Evolutionary conservation across 1,140 invertebrate species (phyloP), one percentile per base, ranked within the genome.

Genomic region (Cydia strobilella): DNA sequence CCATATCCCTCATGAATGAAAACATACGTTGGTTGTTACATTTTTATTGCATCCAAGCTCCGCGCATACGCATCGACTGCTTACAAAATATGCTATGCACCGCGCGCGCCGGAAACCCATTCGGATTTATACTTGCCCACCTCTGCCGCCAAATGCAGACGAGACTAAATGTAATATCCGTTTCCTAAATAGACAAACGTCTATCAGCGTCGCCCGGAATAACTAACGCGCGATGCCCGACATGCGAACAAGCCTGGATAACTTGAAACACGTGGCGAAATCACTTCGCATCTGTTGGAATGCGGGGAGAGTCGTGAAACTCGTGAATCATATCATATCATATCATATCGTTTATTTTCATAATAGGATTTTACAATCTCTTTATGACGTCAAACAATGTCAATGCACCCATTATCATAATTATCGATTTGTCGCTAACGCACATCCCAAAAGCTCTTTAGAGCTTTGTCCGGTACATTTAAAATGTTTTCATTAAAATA

Each of bases 151-250:
- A 92, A 92, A 92, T 91, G 90, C 89, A 91, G 89, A 85, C 87
- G 84, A 86, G 86, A 89, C 90, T 90, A 92, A 92, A 92, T 91
- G 90, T 92, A 91, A 92, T 92, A 92, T 92, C 90, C 90, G 89
- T 89, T 92, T 92, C 90, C 90, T 92, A 92, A 92, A 92, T 92
- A 92, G 90, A 92, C 90, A 91, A 92, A 91, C 90, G 90, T 90
- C 87, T 91, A 92, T 88, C 87, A 86, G 82, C 85, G 88, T 85
- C 87, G 90, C 88, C 84, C 83, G 79, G 89, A 91, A 92, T 91
- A 92, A 90, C 86, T 90, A 90, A 88, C 77, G 84, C 80, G 65
- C 85, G 86, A 89, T 90, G 90, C 87, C 80, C 79, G 76, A 69
- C 65, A 13, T 69, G 65, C 65, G 31, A 69, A 20, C 31, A 20